Percentiles rank a stretch among this genome's conserved stretches.
phyloP scores from a whole-genome alignment of 2,113 vertebrate species.

The Tretioscincus oriximinensis region DNA sequence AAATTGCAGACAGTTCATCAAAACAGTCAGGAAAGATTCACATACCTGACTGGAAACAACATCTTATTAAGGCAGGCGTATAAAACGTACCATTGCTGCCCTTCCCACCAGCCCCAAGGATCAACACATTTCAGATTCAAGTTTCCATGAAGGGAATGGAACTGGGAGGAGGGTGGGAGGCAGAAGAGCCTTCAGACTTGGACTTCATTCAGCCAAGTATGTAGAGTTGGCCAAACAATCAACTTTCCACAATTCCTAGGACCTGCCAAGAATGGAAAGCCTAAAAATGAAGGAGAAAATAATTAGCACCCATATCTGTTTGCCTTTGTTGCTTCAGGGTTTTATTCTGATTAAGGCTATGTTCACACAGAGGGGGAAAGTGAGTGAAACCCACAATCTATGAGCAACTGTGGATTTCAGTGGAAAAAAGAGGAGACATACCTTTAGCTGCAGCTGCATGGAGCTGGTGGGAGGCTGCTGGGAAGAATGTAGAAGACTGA shows the following conservation, averaged over 20 bases:
- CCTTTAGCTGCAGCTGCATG: no score
- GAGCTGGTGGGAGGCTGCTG: no score
- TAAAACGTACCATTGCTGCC: not conserved
- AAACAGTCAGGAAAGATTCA: not conserved
- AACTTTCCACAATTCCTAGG: not conserved
- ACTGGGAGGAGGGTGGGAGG: no score
- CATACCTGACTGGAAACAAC: conserved; percentile 22
- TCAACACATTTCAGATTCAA: not conserved
- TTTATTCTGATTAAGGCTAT: not conserved
- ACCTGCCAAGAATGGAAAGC: not conserved
- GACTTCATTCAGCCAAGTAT: not conserved
- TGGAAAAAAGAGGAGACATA: no score
- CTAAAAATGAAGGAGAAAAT: conserved; percentile 9
- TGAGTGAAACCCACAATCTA: no score
- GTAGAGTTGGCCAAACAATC: not conserved
- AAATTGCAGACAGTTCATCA: not conserved
- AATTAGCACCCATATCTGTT: conserved; percentile 8
- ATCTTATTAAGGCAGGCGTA: conserved; percentile 3
- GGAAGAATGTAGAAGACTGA: no score
- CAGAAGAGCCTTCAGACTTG: not conserved
- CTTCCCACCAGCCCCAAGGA: not conserved
- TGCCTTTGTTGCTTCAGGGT: not conserved
- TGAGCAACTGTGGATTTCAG: no score
- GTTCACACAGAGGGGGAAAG: no score
- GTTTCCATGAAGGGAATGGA: conserved; percentile 25